Evolutionary conservation across 2,797 vertebrate genomes (phyloP).

Genomic region (Hydrocynus forskahlii): DNA sequence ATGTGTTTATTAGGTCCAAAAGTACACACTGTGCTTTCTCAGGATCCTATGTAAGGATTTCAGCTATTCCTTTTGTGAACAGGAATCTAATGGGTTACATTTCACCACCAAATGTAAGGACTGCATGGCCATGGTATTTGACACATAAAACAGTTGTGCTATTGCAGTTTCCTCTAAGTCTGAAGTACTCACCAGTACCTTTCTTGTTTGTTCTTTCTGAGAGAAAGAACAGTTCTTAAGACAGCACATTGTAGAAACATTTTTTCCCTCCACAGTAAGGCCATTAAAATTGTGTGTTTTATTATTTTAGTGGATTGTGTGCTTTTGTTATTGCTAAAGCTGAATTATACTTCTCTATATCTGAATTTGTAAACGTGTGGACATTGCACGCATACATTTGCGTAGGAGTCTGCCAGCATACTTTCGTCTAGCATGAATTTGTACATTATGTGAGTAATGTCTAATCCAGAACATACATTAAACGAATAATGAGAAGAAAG

Average conservation of each 20-base stretch:
- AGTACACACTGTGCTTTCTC: neutral
- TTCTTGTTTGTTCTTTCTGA: neutral
- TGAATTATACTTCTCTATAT: no score
- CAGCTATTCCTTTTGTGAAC: neutral
- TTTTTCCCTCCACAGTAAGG: neutral
- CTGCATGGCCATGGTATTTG: no score
- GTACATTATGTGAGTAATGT: no score
- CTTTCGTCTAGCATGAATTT: no score
- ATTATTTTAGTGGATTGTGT: neutral
- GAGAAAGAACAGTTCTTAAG: neutral
- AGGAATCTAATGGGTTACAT: neutral
- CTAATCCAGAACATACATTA: no score
- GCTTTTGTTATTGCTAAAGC: no score
- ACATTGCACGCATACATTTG: no score
- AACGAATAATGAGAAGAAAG: no score
- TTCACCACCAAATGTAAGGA: neutral
- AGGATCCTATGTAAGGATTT: neutral
- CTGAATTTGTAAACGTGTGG: no score
- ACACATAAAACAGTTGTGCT: neutral
- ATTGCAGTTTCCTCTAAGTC: neutral
- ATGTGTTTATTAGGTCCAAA: conserved; percentile 9
- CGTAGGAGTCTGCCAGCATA: no score
- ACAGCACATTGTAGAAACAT: neutral
- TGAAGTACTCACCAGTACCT: neutral
- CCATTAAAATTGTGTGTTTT: neutral